A percentile compares a stretch with the other conserved stretches of the same genome.
Conservation (phyloP, 2,113 vertebrate genomes). For the Sakesphorus luctuosus region DNA sequence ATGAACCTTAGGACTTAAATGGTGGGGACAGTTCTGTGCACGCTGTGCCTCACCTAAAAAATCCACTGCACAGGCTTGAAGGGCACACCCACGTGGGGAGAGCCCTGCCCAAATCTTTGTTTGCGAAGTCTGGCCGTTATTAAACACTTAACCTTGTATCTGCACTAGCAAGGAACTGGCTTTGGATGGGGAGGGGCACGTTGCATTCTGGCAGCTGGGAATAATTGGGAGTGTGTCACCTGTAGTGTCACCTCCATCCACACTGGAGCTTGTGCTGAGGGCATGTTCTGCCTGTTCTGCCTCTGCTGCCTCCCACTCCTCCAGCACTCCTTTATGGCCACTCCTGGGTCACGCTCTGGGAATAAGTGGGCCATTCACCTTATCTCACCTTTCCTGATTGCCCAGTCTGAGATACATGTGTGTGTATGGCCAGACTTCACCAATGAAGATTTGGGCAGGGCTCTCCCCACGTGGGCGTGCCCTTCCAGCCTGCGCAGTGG, state of each 20-base stretch:
- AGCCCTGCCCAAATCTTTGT: too few species aligned
- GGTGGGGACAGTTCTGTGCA: too few species aligned
- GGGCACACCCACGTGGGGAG: too few species aligned
- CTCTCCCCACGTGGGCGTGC: too few species aligned
- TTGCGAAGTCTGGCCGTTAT: too few species aligned
- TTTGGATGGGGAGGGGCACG: neutral
- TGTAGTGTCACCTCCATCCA: neutral
- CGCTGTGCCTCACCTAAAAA: too few species aligned
- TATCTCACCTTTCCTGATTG: neutral
- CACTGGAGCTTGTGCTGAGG: neutral
- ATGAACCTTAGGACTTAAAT: too few species aligned
- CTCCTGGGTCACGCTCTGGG: neutral
- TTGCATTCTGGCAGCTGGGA: neutral
- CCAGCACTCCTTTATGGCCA: neutral
- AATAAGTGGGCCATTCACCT: neutral
- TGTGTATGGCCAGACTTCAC: neutral
- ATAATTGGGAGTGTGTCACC: neutral
- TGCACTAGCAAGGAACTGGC: neutral
- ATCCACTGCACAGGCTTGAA: too few species aligned
- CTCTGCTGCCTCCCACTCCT: neutral
- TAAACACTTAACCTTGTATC: neutral
- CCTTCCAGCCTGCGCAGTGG: too few species aligned
- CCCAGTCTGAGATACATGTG: neutral
- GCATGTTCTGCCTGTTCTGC: neutral
- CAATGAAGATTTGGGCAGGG: too few species aligned